Evolutionary conservation across 92 coral and sea anemone species (phyloP).

Genomic region (Actinernus sp.): DNA sequence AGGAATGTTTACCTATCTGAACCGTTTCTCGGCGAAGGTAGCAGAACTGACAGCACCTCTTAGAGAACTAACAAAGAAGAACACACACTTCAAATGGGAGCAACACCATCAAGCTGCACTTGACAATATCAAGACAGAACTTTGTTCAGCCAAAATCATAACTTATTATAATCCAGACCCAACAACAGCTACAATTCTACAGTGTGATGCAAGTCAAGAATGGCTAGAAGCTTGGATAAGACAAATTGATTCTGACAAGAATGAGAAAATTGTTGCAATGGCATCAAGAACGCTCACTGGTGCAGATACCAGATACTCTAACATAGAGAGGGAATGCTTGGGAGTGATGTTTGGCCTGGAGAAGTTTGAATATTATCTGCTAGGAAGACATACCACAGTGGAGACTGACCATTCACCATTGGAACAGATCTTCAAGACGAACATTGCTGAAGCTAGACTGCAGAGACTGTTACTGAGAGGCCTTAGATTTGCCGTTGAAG

Average conservation of each 20-base stretch:
- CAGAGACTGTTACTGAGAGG: constrained; percentile 54
- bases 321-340: constrained; percentile 36
- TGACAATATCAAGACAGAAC: constrained; percentile 54
- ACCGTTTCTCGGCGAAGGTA: constrained; percentile 58
- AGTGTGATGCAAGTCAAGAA: constrained; percentile 47
- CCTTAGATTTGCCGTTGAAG: constrained; percentile 49
- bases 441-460: constrained; percentile 35
- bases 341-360: constrained; percentile 43
- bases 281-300: constrained; percentile 46
- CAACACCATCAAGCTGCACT: constrained; percentile 50
- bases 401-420: no score
- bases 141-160: constrained; percentile 34
- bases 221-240: constrained; percentile 50
- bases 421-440: no score
- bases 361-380: constrained; percentile 56
- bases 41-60: constrained; percentile 54
- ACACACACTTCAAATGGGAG: constrained; percentile 57
- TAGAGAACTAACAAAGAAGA: constrained; percentile 65
- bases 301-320: constrained; percentile 33
- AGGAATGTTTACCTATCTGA: constrained; percentile 58
- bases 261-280: constrained; percentile 29
- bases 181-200: constrained; percentile 38
- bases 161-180: constrained; percentile 56
- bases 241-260: constrained; percentile 31
- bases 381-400: constrained; percentile 43